phyloP scores from a whole-genome alignment of 2,797 vertebrate species.

The Cheracebus regulus region DNA sequence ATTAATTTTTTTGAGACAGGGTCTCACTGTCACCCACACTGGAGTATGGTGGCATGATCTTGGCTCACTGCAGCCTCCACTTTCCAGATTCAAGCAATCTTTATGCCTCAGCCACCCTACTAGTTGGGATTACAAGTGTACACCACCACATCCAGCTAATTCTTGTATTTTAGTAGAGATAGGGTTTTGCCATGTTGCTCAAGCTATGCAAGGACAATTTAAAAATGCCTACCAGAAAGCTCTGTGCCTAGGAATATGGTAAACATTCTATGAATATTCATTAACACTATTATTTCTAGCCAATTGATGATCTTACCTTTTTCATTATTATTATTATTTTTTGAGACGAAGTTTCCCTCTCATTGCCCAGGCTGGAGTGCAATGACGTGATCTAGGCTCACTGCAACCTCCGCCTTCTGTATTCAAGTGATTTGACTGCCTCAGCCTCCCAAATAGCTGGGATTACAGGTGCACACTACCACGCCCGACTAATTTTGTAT shows the following conservation, averaged over 20 bases:
- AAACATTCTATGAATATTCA: not conserved
- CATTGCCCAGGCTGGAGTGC: not conserved
- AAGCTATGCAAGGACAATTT: not conserved
- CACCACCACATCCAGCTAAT: not conserved
- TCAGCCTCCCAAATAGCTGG: not conserved
- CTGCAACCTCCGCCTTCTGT: not conserved
- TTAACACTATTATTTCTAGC: slow-evolving; percentile 19
- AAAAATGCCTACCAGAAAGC: not conserved
- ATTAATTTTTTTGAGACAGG: not conserved
- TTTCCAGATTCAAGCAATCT: not conserved
- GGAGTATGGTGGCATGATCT: not conserved
- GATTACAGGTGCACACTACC: not conserved
- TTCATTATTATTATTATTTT: not conserved
- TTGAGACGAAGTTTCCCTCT: not conserved
- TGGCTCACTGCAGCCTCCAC: not conserved
- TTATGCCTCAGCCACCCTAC: not conserved
- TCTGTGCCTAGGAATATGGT: not conserved
- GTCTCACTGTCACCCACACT: not conserved
- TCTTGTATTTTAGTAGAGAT: not conserved
- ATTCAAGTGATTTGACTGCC: not conserved
- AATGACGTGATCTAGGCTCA: not conserved
- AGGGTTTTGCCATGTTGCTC: not conserved
- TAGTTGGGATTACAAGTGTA: not conserved
- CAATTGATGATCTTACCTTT: slow-evolving; percentile 13
- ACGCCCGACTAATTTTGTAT: not conserved